Percentiles rank a stretch among this genome's conserved stretches.
Conservation (phyloP, 2,888 invertebrate species). For the Nemoura dubitans region DNA sequence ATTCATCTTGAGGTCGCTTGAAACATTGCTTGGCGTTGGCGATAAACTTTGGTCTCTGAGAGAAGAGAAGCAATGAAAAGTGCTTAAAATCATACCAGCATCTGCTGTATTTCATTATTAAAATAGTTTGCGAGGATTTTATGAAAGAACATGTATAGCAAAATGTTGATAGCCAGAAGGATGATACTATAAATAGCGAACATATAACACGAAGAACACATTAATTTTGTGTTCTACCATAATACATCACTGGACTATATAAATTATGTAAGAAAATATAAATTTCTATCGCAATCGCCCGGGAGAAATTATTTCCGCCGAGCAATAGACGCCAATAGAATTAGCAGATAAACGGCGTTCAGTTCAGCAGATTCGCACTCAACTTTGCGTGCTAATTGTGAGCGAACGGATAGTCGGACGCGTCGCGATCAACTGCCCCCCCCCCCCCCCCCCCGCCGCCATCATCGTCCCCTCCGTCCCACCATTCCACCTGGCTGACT, state of each 20-base stretch:
- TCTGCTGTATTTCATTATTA: conserved; percentile 31
- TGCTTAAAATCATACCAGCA: not conserved
- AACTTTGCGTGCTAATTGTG: not conserved
- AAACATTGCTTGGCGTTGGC: not conserved
- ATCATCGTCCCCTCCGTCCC: conserved; percentile 15
- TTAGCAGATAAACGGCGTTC: not conserved
- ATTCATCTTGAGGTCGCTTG: not conserved
- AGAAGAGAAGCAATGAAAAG: not conserved
- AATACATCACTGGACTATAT: not conserved
- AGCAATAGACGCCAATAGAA: no score
- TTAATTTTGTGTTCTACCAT: not conserved
- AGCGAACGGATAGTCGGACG: not conserved
- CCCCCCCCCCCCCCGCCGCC: no score
- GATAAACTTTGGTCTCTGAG: not conserved
- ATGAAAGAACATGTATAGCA: not conserved
- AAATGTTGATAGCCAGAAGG: conserved; percentile 16
- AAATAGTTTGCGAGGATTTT: conserved; percentile 7
- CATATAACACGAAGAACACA: not conserved
- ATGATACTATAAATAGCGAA: not conserved
- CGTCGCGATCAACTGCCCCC: not conserved
- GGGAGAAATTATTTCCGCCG: no score
- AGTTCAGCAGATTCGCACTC: not conserved
- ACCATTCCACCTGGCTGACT: not conserved
- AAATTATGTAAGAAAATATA: not conserved
- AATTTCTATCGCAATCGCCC: not conserved